Percentiles rank a stretch among this genome's conserved stretches.
These are phyloP conservation scores for Parelbella ahira DNA, from an alignment of 2,888 invertebrate genomes.

Conservation along the genomic window DNA sequence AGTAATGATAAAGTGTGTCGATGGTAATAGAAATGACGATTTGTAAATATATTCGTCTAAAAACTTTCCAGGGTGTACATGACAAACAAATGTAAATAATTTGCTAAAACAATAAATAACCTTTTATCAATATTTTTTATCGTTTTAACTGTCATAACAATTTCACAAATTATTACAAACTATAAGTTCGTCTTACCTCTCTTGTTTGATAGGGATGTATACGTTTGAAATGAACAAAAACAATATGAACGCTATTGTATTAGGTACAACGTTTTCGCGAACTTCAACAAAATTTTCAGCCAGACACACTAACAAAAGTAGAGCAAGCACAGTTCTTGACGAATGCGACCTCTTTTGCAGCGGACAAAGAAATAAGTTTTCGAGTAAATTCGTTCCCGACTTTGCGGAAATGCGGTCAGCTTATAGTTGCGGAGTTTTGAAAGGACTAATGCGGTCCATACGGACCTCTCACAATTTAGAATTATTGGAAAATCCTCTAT, in stretches of 20 bases:
- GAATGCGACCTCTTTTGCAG: slow-evolving; percentile 7
- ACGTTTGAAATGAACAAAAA: no score
- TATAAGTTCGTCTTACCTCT: no score
- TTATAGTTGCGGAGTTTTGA: slow-evolving; percentile 13
- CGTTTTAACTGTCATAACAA: no score
- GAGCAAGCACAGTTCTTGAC: slow-evolving; percentile 12
- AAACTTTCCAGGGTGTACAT: no score
- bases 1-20: no score
- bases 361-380: slow-evolving; percentile 23
- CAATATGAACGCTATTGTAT: slow-evolving; percentile 1
- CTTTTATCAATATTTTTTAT: no score
- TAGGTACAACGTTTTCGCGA: slow-evolving; percentile 1
- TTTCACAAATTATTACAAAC: no score
- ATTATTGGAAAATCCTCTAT: slow-evolving; percentile 14
- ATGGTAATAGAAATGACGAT: no score
- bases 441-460: slow-evolving; percentile 15
- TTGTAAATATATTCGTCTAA: no score
- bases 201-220: no score
- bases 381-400: slow-evolving; percentile 12
- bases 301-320: slow-evolving; percentile 13
- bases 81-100: no score
- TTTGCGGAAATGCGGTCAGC: slow-evolving; percentile 11
- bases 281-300: slow-evolving; percentile 13
- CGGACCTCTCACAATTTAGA: slow-evolving; percentile 13
- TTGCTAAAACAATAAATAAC: no score